Conservation (phyloP, 2,888 invertebrate genomes). For the Caenorhabditis macrosperma region DNA sequence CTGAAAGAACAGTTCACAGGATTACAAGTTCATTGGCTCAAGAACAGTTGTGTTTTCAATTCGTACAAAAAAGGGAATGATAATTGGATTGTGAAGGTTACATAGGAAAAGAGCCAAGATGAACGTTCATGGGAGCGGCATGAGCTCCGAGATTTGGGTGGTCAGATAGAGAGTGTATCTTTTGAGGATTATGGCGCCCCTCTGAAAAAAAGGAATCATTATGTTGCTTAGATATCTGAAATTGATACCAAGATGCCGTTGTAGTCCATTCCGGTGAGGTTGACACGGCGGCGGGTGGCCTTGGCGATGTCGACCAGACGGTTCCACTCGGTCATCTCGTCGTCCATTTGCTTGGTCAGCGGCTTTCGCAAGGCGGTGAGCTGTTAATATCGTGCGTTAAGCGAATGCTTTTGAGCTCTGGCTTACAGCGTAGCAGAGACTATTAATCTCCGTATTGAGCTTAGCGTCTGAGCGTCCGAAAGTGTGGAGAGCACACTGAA, state of each 20-base stretch:
- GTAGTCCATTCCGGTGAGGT: neutral
- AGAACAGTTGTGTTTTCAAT: neutral
- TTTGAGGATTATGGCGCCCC: conserved; percentile 6
- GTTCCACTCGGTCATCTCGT: conserved; percentile 18
- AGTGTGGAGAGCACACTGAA: neutral
- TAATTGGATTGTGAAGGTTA: neutral
- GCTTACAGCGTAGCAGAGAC: neutral
- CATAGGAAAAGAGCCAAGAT: neutral
- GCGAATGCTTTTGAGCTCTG: neutral
- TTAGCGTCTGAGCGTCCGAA: neutral
- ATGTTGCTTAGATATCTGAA: neutral
- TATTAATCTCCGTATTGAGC: neutral
- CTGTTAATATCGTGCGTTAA: neutral
- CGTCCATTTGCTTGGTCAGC: neutral
- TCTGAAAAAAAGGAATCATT: neutral
- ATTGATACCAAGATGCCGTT: conserved; percentile 5
- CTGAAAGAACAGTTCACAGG: neutral
- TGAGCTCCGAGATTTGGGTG: conserved; percentile 21
- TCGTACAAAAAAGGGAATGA: neutral
- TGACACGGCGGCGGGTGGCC: neutral
- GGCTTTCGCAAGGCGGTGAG: neutral
- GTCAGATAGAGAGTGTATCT: conserved; percentile 28
- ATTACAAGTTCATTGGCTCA: too few species aligned
- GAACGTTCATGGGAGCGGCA: neutral
- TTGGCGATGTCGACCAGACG: neutral